Percentiles rank a stretch among this genome's conserved stretches.
Conservation (phyloP, 2,113 vertebrate genomes). For the Coturnix japonica region DNA sequence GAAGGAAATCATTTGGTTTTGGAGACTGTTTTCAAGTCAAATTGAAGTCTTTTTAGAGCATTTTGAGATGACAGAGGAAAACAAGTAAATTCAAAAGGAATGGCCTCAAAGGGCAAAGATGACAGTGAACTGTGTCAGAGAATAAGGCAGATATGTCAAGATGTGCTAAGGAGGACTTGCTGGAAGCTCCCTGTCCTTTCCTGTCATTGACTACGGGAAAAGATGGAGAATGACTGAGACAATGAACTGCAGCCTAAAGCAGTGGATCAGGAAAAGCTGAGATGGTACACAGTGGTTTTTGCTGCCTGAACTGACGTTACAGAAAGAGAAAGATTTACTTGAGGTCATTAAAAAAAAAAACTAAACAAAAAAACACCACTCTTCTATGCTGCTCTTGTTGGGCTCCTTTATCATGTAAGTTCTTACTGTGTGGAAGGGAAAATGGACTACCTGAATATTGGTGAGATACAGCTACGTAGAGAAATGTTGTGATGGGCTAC, state of each 20-base stretch:
- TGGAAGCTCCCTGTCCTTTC: neutral
- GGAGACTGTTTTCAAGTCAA: neutral
- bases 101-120: neutral
- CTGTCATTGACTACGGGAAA: neutral
- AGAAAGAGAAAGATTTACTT: neutral
- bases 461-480: neutral
- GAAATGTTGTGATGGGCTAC: neutral
- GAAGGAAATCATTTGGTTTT: neutral
- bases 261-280: neutral
- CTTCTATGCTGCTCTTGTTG: neutral
- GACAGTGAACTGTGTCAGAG: neutral
- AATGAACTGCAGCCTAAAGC: neutral
- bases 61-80: neutral
- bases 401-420: neutral
- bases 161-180: neutral
- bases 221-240: neutral
- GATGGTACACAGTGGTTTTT: neutral
- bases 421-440: neutral
- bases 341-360: neutral
- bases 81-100: neutral
- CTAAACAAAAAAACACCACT: rapidly evolving
- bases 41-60: neutral
- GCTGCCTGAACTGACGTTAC: neutral
- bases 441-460: neutral
- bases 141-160: neutral